Evolutionary conservation across 2,113 vertebrate species (phyloP).

Genomic region (Hystrix cristata): DNA sequence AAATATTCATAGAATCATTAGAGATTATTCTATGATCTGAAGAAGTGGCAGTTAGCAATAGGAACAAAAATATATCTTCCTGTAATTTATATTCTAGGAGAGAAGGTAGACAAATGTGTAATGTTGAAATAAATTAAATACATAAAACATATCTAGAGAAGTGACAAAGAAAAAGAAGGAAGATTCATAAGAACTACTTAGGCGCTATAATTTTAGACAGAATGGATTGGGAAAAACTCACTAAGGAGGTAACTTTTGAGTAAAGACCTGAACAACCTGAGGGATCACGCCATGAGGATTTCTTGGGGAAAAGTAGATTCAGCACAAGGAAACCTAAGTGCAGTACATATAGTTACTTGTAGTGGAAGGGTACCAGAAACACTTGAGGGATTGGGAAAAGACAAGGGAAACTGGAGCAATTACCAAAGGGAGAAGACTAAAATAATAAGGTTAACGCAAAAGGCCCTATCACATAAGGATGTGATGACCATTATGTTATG

Average conservation of each 20-base stretch:
- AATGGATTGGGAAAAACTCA: background rate
- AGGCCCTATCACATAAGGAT: background rate
- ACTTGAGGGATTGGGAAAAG: background rate
- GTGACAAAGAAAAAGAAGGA: background rate
- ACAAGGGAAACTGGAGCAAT: background rate
- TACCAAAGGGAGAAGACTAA: background rate
- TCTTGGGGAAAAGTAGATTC: background rate
- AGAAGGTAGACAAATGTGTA: background rate
- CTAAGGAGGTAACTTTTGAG: background rate
- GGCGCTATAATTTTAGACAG: background rate
- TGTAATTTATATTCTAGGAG: background rate
- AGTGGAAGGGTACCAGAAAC: background rate
- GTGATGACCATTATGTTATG: background rate
- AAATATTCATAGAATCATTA: background rate
- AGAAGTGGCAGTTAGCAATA: background rate
- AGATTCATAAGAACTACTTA: background rate
- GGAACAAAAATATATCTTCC: background rate
- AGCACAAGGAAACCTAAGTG: background rate
- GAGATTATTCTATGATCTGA: background rate
- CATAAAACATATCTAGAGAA: background rate
- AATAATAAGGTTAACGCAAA: background rate
- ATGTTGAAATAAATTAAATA: background rate
- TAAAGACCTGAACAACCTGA: background rate
- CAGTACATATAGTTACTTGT: background rate
- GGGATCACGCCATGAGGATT: accelerated